phyloP scores from a whole-genome alignment of 1,140 invertebrate genomes.

The Lepidotrigona ventralis region DNA sequence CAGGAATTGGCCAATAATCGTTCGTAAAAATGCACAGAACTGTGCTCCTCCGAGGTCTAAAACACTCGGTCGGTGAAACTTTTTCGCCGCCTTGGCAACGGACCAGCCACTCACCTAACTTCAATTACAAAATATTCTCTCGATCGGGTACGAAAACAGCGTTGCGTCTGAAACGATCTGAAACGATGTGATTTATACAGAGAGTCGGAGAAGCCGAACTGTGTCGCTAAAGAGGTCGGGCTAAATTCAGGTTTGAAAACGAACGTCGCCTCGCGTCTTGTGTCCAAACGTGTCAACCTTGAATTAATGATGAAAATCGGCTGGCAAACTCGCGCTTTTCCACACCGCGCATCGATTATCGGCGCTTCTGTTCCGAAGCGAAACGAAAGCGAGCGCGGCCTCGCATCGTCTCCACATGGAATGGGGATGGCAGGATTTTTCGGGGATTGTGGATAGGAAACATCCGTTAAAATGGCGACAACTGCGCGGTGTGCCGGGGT shows the following conservation, averaged over 20 bases:
- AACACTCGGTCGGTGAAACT: not conserved
- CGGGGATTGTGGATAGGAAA: not conserved
- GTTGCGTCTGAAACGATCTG: not conserved
- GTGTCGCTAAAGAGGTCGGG: not conserved
- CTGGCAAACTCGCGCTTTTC: not conserved
- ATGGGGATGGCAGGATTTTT: not conserved
- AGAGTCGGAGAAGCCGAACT: not conserved
- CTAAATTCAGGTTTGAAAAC: not conserved
- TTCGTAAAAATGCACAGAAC: not conserved
- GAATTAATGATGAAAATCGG: not conserved
- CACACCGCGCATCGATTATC: not conserved
- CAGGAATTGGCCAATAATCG: not conserved
- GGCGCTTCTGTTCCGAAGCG: not conserved
- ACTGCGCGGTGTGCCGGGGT: slow-evolving; percentile 26
- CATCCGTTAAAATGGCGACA: slow-evolving; percentile 43
- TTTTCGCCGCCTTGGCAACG: not conserved
- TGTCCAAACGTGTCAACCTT: not conserved
- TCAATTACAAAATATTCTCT: not conserved
- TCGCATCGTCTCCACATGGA: not conserved
- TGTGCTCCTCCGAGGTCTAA: not conserved
- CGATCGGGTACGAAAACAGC: not conserved
- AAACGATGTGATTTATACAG: not conserved
- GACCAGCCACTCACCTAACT: not conserved
- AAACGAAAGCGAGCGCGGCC: not conserved
- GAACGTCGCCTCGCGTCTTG: not conserved